Conservation (phyloP, 2,113 vertebrate genomes). For the Stigmatopora nigra region DNA sequence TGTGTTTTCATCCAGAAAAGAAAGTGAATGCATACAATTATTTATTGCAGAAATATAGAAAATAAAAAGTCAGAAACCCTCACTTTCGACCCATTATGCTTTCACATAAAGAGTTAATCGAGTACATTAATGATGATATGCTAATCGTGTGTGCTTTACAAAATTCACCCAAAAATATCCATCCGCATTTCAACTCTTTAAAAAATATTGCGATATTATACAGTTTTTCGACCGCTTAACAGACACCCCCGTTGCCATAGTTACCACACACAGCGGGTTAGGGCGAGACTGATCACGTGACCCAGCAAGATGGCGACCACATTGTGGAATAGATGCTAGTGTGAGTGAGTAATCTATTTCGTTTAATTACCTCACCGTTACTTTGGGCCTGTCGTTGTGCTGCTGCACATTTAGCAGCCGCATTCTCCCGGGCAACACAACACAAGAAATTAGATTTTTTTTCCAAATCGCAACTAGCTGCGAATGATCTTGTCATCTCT, state of each 20-base stretch:
- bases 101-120: too few species aligned
- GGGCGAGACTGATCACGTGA: slow-evolving; percentile 56
- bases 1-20: too few species aligned
- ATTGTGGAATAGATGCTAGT: slow-evolving; percentile 42
- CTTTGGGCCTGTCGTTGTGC: neutral
- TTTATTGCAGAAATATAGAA: too few species aligned
- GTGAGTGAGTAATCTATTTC: slow-evolving; percentile 44
- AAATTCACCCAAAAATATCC: too few species aligned
- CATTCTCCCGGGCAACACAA: neutral
- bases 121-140: too few species aligned
- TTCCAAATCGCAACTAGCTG: neutral
- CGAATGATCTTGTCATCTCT: slow-evolving; percentile 13
- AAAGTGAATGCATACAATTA: neutral
- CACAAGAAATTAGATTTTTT: neutral
- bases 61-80: too few species aligned
- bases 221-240: neutral
- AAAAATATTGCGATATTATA: neutral
- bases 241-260: slow-evolving; percentile 41
- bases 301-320: slow-evolving; percentile 59
- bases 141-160: too few species aligned
- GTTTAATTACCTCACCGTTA: slow-evolving; percentile 31
- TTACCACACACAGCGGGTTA: slow-evolving; percentile 36
- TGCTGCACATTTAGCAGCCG: neutral
- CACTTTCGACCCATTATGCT: too few species aligned
- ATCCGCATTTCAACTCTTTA: neutral